These are phyloP conservation scores for Eucidaris tribuloides DNA, from an alignment of 35 echinoderm and acorn worm species.

Conservation along the genomic window DNA sequence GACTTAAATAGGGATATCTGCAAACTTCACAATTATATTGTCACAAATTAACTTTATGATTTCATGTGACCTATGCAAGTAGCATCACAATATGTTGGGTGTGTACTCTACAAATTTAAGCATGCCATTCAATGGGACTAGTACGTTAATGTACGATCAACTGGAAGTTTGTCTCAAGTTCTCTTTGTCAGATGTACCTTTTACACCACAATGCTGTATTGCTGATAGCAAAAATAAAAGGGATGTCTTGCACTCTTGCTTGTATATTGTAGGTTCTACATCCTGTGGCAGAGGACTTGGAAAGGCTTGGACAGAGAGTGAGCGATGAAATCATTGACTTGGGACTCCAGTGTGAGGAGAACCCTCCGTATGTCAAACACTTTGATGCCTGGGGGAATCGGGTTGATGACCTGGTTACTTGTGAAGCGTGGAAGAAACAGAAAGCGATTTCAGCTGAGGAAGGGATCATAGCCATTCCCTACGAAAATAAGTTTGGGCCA, in stretches of 20 bases:
- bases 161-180: too few species aligned
- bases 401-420: slow-evolving; percentile 67
- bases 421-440: slow-evolving; percentile 80
- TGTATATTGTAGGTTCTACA: slow-evolving; percentile 40
- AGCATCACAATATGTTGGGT: too few species aligned
- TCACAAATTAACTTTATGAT: too few species aligned
- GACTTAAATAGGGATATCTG: too few species aligned
- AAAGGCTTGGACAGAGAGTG: slow-evolving; percentile 65
- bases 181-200: too few species aligned
- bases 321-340: slow-evolving; percentile 63
- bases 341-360: slow-evolving; percentile 65
- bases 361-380: slow-evolving; percentile 47
- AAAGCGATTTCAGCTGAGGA: slow-evolving; percentile 75
- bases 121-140: too few species aligned
- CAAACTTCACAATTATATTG: too few species aligned
- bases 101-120: too few species aligned
- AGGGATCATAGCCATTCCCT: slow-evolving; percentile 81
- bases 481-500: slow-evolving; percentile 70
- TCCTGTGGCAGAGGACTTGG: slow-evolving; percentile 58
- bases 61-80: too few species aligned
- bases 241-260: background rate
- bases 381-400: slow-evolving; percentile 95
- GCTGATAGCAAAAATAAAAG: background rate
- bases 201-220: too few species aligned
- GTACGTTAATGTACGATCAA: too few species aligned